Conservation (phyloP, 2,888 invertebrate genomes). For the Himalopsyche kuldschensis region DNA sequence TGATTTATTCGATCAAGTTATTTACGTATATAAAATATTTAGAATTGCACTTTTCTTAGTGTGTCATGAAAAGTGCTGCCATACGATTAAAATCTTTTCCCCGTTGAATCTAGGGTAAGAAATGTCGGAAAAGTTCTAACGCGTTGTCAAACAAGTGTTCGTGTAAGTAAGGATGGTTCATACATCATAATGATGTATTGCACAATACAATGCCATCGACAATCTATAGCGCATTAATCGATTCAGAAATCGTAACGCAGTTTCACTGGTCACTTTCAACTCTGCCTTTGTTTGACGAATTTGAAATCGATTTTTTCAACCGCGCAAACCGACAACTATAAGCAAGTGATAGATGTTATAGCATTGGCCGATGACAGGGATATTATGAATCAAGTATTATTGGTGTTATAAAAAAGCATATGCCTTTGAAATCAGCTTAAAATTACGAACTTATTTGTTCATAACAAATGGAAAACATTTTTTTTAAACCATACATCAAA, state of each 20-base stretch:
- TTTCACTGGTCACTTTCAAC: background rate
- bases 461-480: no score
- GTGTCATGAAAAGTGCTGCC: no score
- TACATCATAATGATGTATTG: background rate
- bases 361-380: background rate
- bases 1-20: no score
- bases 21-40: no score
- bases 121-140: no score
- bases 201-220: background rate
- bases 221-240: background rate
- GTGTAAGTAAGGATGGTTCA: background rate
- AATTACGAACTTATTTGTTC: no score
- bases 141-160: no score
- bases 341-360: background rate
- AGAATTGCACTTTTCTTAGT: no score
- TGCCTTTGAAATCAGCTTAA: no score
- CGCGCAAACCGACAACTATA: background rate
- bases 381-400: background rate
- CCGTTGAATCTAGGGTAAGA: no score
- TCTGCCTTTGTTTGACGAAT: background rate
- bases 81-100: no score
- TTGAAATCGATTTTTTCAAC: background rate
- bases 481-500: no score
- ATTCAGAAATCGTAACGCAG: background rate
- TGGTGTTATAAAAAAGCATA: background rate